A percentile compares a stretch with the other conserved stretches of the same genome.
These are phyloP conservation scores for Pogonomyrmex californicus DNA, from an alignment of 1,140 invertebrate genomes.

Conservation along the genomic window DNA sequence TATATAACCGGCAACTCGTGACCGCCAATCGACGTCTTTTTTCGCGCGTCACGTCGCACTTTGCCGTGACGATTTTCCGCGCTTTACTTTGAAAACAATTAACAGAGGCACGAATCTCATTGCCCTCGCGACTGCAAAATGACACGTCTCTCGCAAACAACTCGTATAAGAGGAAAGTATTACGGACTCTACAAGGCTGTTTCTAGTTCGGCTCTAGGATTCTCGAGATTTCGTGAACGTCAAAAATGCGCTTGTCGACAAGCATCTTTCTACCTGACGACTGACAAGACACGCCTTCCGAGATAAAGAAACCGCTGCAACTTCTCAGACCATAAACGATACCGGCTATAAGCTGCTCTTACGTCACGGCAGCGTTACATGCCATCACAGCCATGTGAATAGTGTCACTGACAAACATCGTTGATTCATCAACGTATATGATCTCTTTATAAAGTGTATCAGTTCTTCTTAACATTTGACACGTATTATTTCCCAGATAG, in stretches of 20 bases:
- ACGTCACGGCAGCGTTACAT: constrained; percentile 19
- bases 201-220: not conserved
- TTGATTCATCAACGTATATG: constrained; percentile 22
- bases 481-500: not conserved
- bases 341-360: not conserved
- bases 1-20: constrained; percentile 34
- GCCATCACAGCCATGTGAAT: not conserved
- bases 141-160: not conserved
- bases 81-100: not conserved
- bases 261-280: not conserved
- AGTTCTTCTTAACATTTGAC: not conserved
- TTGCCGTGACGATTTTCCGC: constrained; percentile 2
- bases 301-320: not conserved
- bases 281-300: not conserved
- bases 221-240: not conserved
- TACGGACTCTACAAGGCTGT: not conserved
- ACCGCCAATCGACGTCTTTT: constrained; percentile 46
- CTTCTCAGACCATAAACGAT: not conserved
- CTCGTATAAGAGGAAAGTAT: not conserved
- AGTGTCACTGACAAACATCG: not conserved
- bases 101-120: not conserved
- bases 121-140: not conserved
- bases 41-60: constrained; percentile 36
- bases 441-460: not conserved
- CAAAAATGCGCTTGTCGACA: not conserved